A percentile compares a stretch with the other conserved stretches of the same genome.
Conservation (phyloP, 2,888 invertebrate genomes). For the Taenaris catops region DNA sequence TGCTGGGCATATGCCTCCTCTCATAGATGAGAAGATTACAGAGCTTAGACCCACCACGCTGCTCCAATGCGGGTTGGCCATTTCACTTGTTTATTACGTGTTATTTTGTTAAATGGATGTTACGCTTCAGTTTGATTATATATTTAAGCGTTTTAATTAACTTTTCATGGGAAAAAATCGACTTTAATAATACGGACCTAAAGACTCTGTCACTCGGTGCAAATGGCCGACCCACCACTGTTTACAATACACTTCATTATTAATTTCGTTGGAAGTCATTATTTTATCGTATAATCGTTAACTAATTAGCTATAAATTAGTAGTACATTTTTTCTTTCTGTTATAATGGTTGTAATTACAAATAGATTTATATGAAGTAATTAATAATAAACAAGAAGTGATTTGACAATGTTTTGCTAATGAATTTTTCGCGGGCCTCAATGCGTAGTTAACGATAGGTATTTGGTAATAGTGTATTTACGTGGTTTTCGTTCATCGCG, state of each 20-base stretch:
- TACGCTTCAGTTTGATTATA: conserved; percentile 57
- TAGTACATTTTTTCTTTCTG: conserved; percentile 37
- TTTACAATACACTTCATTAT: conserved; percentile 68
- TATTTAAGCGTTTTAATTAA: conserved; percentile 61
- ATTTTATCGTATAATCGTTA: conserved; percentile 34
- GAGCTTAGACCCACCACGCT: too few species aligned
- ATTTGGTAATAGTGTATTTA: conserved; percentile 16
- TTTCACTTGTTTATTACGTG: conserved; percentile 62
- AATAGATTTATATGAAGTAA: conserved; percentile 2
- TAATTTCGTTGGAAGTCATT: conserved; percentile 38
- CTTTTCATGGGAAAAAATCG: conserved; percentile 60
- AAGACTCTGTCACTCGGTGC: conserved; percentile 83
- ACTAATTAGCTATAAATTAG: conserved; percentile 39
- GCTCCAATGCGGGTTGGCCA: conserved; percentile 73
- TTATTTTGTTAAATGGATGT: conserved; percentile 39
- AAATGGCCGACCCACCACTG: conserved; percentile 87
- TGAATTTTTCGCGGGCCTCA: conserved; percentile 31
- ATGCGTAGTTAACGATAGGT: conserved; percentile 17
- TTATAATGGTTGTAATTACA: conserved; percentile 20
- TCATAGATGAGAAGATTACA: too few species aligned
- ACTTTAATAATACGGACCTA: conserved; percentile 77
- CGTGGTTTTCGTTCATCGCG: conserved; percentile 11
- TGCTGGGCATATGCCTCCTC: too few species aligned
- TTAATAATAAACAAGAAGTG: conserved; percentile 37
- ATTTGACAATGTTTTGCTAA: conserved; percentile 38